Evolutionary conservation across 2,113 vertebrate genomes (phyloP), one percentile per base, ranked within the genome.

Genomic region (Hymenochirus boettgeri): DNA sequence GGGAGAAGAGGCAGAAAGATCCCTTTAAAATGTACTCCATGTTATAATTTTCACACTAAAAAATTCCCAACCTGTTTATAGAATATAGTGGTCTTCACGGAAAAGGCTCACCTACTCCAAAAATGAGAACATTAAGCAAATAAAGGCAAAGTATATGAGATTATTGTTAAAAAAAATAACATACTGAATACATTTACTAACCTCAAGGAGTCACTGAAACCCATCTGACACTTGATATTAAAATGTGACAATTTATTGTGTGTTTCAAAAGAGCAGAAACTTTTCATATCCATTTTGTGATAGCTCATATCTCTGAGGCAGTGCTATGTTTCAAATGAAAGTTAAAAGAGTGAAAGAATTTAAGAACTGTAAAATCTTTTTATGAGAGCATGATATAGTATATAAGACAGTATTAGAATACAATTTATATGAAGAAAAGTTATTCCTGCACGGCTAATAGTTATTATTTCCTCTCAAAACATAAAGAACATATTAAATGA

Each of bases 301-400:
- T 65, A 26, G 37, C 62, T 64, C 62, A 47, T 65, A 57, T 65
- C 62, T 29, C 17, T 29, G 39, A 57, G 62, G 42, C 62, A n/a
- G 37, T 37, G 15, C 52, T 17, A 8, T 53, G 33, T 56, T 55
- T 64, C 31, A 64, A 19, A 64, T 39, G n/a, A 22, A 42, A 42
- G 39, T 42, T 42, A 42, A 42, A 46, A 56, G 52, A 56, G 25
- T 31, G 53, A 65, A 65, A 65, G 54, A 56, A 65, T 65, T 56
- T 65, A 65, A 57, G 62, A 56, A 65, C 26, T 57, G 53, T 65
- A 65, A 65, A 63, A 65, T 65, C 26, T 65, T 65, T 65, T 65
- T 65, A 65, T 55, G 62, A 46, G 53, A 57, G 22, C 26, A 22
- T 52, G 27, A 65, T 65, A 33, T 47, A 65, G 42, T 26, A 65